Conservation (phyloP, 37 sponge, comb jelly and placozoan species). For the Tethya wilhelma region DNA sequence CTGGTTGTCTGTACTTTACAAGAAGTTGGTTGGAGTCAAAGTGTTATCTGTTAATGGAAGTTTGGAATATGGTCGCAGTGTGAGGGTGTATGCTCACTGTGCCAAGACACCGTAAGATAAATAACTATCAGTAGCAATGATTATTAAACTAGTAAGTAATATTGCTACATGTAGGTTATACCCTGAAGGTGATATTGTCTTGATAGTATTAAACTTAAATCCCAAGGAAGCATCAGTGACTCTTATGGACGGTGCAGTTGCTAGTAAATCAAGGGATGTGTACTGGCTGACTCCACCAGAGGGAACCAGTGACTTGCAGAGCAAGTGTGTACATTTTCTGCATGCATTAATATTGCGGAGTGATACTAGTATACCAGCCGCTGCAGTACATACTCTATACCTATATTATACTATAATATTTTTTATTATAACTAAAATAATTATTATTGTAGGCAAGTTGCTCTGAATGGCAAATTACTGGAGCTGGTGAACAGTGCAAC, state of each 20-base stretch:
- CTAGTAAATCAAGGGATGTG: conserved; percentile 17
- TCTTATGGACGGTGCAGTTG: conserved; percentile 7
- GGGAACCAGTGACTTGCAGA: not conserved
- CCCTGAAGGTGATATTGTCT: conserved; percentile 23
- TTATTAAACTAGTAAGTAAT: not conserved
- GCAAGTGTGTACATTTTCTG: conserved; percentile 10
- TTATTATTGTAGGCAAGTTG: conserved; percentile 6
- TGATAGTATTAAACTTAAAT: conserved; percentile 25
- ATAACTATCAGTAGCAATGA: not conserved
- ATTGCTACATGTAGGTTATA: not conserved
- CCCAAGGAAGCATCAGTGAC: not conserved
- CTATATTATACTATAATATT: too few relatives aligned
- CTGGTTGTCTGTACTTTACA: conserved; percentile 58
- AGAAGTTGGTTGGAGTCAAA: conserved; percentile 42
- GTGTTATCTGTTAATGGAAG: conserved; percentile 24
- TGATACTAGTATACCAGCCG: too few relatives aligned
- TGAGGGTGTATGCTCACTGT: conserved; percentile 65
- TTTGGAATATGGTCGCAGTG: not conserved
- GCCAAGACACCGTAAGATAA: conserved; percentile 28
- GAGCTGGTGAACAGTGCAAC: conserved; percentile 2
- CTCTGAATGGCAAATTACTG: conserved; percentile 19
- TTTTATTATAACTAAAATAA: not conserved
- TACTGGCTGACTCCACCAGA: conserved; percentile 44
- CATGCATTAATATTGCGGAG: not conserved
- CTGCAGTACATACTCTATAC: not conserved